These are phyloP conservation scores for Nansenia antarctica DNA, from an alignment of 2,113 vertebrate species.

Conservation along the genomic window DNA sequence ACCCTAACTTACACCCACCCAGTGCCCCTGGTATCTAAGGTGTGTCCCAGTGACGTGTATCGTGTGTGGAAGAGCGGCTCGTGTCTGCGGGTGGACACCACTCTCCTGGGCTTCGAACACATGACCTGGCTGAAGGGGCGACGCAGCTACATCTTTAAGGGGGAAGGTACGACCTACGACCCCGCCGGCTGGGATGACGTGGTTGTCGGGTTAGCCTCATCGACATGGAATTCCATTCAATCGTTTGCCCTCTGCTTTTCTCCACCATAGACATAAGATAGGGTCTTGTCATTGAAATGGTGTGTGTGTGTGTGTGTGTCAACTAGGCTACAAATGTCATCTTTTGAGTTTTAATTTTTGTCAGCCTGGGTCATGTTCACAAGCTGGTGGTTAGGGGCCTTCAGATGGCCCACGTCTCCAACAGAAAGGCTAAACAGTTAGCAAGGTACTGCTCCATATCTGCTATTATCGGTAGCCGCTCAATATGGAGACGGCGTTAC, in stretches of 20 bases:
- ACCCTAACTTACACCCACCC: neutral
- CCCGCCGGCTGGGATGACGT: neutral
- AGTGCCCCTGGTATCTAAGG: conserved; percentile 95
- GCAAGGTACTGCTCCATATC: too few relatives aligned
- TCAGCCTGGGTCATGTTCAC: too few relatives aligned
- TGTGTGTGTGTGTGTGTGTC: neutral
- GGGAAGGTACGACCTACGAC: conserved; percentile 78
- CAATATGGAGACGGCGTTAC: too few relatives aligned
- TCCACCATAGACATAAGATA: too few relatives aligned
- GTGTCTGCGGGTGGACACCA: conserved; percentile 91
- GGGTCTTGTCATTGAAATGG: neutral
- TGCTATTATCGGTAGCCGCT: too few relatives aligned
- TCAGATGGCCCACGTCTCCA: too few relatives aligned
- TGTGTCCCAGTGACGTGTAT: conserved; percentile 94
- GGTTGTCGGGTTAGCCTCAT: neutral
- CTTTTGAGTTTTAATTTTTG: too few relatives aligned
- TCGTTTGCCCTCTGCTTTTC: too few relatives aligned
- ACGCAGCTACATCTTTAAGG: conserved; percentile 95
- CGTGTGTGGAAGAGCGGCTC: conserved; percentile 94
- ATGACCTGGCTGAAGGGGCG: conserved; percentile 96
- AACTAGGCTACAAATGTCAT: too few relatives aligned
- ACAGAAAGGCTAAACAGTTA: too few relatives aligned
- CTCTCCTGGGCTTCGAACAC: conserved; percentile 92
- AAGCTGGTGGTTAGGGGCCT: too few relatives aligned
- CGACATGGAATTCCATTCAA: too few relatives aligned